phyloP scores from a whole-genome alignment of 2,888 invertebrate genomes.

The Leptopilina drosophilae region DNA sequence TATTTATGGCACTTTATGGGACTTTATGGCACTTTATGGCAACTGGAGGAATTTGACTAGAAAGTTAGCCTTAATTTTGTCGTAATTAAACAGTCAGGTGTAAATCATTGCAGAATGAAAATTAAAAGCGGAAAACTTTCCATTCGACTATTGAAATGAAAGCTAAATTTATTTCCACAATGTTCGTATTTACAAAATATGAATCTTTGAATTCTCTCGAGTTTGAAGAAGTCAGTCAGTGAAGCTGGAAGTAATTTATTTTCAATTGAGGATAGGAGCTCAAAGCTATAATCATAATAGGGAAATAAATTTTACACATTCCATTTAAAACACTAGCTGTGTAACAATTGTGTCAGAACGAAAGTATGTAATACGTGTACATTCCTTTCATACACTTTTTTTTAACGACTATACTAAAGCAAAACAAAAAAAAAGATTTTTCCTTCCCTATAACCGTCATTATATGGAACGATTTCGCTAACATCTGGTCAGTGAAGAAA shows the following conservation, averaged over 20 bases:
- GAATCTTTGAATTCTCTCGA: neutral
- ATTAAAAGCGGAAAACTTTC: constrained; percentile 3
- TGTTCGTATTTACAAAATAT: neutral
- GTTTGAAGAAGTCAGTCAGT: neutral
- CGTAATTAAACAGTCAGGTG: neutral
- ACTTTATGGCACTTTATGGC: too few species aligned
- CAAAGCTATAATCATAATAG: constrained; percentile 18
- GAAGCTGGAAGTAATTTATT: constrained; percentile 24
- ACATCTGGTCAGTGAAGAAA: constrained; percentile 13
- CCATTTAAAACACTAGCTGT: constrained; percentile 3
- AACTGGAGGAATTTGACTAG: neutral
- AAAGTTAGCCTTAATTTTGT: neutral
- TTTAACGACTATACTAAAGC: neutral
- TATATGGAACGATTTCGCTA: constrained; percentile 38
- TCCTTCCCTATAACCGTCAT: neutral
- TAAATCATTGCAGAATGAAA: neutral
- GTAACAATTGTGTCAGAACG: constrained; percentile 35
- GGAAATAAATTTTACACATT: constrained; percentile 13
- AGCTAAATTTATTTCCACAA: constrained; percentile 1
- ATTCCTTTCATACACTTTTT: neutral
- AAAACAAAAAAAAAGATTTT: neutral
- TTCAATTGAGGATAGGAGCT: constrained; percentile 28
- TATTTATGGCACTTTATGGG: too few species aligned
- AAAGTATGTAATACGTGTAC: constrained; percentile 9
- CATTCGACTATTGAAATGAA: constrained; percentile 5